Evolutionary conservation across 2,113 vertebrate genomes (phyloP).

Genomic region (Tapirus terrestris): DNA sequence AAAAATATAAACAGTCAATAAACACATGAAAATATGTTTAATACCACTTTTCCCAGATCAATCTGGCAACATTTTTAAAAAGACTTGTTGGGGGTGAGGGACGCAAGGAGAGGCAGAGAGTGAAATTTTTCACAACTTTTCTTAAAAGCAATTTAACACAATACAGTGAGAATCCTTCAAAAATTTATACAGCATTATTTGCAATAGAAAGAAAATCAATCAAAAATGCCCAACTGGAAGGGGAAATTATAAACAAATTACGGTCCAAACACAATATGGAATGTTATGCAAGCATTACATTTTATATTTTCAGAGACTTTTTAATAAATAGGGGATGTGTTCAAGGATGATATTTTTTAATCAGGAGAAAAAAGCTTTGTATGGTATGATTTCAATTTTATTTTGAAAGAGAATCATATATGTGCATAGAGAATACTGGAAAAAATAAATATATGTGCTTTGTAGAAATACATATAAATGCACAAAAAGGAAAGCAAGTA

Average conservation of each 20-base stretch:
- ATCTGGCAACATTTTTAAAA: neutral
- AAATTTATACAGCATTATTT: neutral
- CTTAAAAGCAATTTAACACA: constrained; percentile 30
- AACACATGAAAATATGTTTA: constrained; percentile 4
- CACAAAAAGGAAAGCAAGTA: neutral
- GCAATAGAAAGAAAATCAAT: neutral
- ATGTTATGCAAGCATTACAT: neutral
- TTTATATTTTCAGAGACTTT: constrained; percentile 10
- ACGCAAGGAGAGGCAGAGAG: neutral
- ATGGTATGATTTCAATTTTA: neutral
- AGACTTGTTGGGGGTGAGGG: neutral
- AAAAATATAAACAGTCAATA: neutral
- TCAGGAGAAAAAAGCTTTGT: neutral
- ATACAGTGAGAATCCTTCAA: neutral
- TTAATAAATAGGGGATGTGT: neutral
- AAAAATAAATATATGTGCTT: neutral
- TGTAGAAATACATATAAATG: neutral
- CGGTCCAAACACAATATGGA: neutral
- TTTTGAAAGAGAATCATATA: constrained; percentile 14
- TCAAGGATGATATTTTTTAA: constrained; percentile 1
- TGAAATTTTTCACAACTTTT: neutral
- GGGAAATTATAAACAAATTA: constrained; percentile 24
- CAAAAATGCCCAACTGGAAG: neutral
- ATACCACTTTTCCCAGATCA: neutral
- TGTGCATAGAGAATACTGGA: neutral